Evolutionary conservation across 2,797 vertebrate species (phyloP).

Genomic region (Galago senegalensis): DNA sequence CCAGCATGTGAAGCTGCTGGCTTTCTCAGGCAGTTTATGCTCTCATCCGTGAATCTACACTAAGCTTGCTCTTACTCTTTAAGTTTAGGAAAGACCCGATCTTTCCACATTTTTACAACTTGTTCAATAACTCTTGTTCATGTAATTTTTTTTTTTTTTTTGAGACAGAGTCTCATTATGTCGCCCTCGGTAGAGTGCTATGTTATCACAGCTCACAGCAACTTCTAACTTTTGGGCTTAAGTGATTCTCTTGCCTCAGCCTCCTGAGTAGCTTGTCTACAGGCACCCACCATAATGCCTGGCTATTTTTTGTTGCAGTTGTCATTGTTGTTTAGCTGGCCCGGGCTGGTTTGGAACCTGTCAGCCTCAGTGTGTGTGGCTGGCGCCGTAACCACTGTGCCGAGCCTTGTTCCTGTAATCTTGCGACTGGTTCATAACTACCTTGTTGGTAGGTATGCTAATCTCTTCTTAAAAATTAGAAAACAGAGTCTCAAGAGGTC

Average conservation of each 20-base stretch:
- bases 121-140: not conserved
- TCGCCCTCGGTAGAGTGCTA: too few relatives aligned
- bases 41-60: not conserved
- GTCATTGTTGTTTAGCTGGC: too few relatives aligned
- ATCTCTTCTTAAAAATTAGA: not conserved
- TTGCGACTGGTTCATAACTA: not conserved
- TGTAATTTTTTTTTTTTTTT: not conserved
- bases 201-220: too few relatives aligned
- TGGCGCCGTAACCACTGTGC: too few relatives aligned
- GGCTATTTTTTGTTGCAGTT: too few relatives aligned
- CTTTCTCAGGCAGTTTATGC: not conserved
- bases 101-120: not conserved
- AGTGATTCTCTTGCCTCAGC: too few relatives aligned
- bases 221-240: too few relatives aligned
- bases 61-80: not conserved
- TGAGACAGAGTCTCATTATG: too few relatives aligned
- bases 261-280: too few relatives aligned
- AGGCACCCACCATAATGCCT: too few relatives aligned
- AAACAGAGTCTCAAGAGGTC: slow-evolving; percentile 9
- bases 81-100: not conserved
- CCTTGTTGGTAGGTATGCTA: not conserved
- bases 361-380: too few relatives aligned
- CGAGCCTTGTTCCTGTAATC: not conserved
- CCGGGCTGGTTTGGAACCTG: too few relatives aligned
- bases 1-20: slow-evolving; percentile 42